phyloP scores from a whole-genome alignment of 2,888 invertebrate genomes.

The Alloplasta piceator region DNA sequence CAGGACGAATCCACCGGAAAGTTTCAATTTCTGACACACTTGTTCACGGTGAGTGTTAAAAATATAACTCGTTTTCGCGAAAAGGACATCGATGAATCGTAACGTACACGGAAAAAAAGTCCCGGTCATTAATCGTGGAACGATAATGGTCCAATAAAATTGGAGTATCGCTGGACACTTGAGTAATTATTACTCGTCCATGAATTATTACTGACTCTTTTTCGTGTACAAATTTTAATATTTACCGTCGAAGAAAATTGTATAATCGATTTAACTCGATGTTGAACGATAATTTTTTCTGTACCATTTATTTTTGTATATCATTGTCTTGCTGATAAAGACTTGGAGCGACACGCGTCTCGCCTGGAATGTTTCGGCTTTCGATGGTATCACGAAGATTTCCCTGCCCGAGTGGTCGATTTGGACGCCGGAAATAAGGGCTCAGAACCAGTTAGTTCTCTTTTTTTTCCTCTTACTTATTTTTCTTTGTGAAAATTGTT shows the following conservation, averaged over 20 bases:
- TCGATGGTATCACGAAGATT: not conserved
- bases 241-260: not conserved
- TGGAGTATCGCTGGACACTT: too few species aligned
- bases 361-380: constrained; percentile 17
- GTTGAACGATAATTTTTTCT: not conserved
- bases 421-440: constrained; percentile 9
- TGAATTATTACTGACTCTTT: too few species aligned
- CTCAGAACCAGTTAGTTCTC: constrained; percentile 36
- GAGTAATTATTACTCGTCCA: too few species aligned
- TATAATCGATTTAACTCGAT: not conserved
- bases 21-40: constrained; percentile 11
- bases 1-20: constrained; percentile 27
- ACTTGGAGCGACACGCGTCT: constrained; percentile 26
- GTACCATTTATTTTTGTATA: not conserved
- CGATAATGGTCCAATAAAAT: too few species aligned
- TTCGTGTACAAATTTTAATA: too few species aligned
- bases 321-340: not conserved
- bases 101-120: too few species aligned
- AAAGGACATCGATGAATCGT: too few species aligned
- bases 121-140: too few species aligned
- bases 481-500: not conserved
- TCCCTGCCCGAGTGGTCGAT: not conserved
- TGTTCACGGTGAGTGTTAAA: constrained; percentile 27
- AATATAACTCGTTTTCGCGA: too few species aligned
- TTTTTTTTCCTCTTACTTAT: not conserved